Conservation (phyloP, 2,888 invertebrate genomes). For the Parasteatoda lunata region DNA sequence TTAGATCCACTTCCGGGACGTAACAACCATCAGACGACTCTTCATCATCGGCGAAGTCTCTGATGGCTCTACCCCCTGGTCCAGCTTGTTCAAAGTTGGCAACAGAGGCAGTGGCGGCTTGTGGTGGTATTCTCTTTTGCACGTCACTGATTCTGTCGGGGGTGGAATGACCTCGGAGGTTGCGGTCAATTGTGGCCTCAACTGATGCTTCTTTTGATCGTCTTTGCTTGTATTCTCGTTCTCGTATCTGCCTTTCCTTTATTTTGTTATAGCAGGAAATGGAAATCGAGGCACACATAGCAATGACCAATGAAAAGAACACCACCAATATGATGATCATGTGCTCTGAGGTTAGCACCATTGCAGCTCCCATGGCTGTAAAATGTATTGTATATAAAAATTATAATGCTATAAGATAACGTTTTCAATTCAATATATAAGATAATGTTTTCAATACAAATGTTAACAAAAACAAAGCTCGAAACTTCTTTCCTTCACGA, state of each 20-base stretch:
- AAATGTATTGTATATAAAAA: neutral
- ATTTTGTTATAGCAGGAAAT: conserved; percentile 91
- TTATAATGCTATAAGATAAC: too few relatives aligned
- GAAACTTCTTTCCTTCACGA: too few relatives aligned
- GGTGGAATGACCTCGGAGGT: conserved; percentile 23
- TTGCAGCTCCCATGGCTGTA: conserved; percentile 37
- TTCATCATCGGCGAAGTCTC: conserved; percentile 47
- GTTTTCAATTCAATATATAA: too few relatives aligned
- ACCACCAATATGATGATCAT: conserved; percentile 90
- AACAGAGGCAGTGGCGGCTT: neutral
- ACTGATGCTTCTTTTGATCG: conserved; percentile 70
- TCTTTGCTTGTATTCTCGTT: conserved; percentile 70
- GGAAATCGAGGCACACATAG: conserved; percentile 90
- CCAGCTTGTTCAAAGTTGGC: conserved; percentile 2
- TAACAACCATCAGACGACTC: conserved; percentile 68
- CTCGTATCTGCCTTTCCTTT: conserved; percentile 77
- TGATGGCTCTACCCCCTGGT: neutral
- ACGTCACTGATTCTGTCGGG: conserved; percentile 41
- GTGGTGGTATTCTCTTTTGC: neutral
- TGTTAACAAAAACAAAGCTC: too few relatives aligned
- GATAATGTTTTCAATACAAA: too few relatives aligned
- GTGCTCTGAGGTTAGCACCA: conserved; percentile 74
- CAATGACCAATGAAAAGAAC: conserved; percentile 88
- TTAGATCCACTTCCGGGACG: conserved; percentile 68
- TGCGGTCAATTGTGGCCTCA: conserved; percentile 57